Evolutionary conservation across 1,140 invertebrate species (phyloP), one percentile per base, ranked within the genome.

Genomic region (Panulirus ornatus): DNA sequence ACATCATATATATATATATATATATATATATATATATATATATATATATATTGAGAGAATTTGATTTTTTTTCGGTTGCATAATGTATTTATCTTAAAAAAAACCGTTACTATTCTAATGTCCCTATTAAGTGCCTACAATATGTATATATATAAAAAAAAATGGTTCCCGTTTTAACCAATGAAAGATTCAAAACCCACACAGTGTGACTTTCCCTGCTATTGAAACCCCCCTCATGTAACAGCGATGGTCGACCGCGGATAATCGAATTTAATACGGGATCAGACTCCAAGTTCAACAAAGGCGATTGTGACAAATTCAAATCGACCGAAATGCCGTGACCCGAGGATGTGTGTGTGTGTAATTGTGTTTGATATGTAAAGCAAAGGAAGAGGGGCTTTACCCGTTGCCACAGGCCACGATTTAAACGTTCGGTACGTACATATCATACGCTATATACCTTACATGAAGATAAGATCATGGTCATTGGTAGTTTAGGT

Each of bases 201-300:
- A 66, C 58, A 66, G 14, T 66, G 58, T 66, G 58, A 66, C 58
- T 66, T 44, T 44, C 75, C 40, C 11, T 40, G 19, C 19, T 47
- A 78, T 78, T 78, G 75, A 78, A 78, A 34, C 75, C 75, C n/a
- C n/a, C n/a, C n/a, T n/a, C 75, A 66, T 66, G 58, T 66, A 66
- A 66, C 58, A 66, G 27, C 58, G 58, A 66, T 66, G 58, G 58
- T 66, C 58, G 27, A 36, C 63, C 83, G 66, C 27, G 44, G 40
- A 36, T 84, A 84, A 84, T 84, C 44, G 83, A 84, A 84, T 84
- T 84, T 84, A 84, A 84, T 84, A 63, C 83, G 83, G 83, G 83
- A 71, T 71, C 66, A 71, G 66, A 14, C 38, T 36, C 83, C 40
- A 0, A 36, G 14, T 16, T 71, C 40, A 44, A 84, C 38, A 44